Evolutionary conservation across 2,113 vertebrate species (phyloP), one percentile per base, ranked within the genome.

Genomic region (Trogon surrucura): DNA sequence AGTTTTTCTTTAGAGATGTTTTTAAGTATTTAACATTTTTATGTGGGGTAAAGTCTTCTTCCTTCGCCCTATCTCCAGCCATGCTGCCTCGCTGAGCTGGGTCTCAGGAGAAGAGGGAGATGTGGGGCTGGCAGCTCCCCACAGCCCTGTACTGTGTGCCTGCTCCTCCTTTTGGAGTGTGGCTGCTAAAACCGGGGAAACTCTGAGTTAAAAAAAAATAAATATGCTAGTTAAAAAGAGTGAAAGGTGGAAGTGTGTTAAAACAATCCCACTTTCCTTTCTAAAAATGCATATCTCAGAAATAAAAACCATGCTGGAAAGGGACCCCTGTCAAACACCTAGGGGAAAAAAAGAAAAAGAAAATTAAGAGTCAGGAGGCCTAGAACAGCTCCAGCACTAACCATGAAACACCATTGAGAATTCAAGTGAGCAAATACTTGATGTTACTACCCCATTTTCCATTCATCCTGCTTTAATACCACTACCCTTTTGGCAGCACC

Each of bases 321-420:
- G 27, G 64, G 18, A 70, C 9, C 13, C 34, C 26, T 47, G 18
- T 9, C 34, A 71, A 23, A 5, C 6, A 16, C 38, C 7, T 51
- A 27, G 16, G 11, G 38, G 6, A 41, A 51, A 23, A 21, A n/a
- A 57, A 36, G 38, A 53, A 45, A 27, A 27, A 36, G 3, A 38
- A 19, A 44, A 67, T 5, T 13, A 51, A 30, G 29, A 64, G 20
- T 26, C 25, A 21, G 56, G 36, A 70, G 64, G 30, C 26, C 72
- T 20, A 27, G 45, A 48, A 19, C 22, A 84, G 72, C 65, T 66
- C 77, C 57, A 87, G 61, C 22, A 47, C 48, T 41, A 62, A 16
- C 47, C 0, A 2, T 1, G 27, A 45, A 50, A n/a, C 17, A 14
- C 5, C 72, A 13, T 0, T 38, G 41, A 53, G 54, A 50, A 54